Percentiles rank a stretch among this genome's conserved stretches.
These are phyloP conservation scores for Onychostoma macrolepis DNA, from an alignment of 2,113 vertebrate genomes.

Conservation along the genomic window DNA sequence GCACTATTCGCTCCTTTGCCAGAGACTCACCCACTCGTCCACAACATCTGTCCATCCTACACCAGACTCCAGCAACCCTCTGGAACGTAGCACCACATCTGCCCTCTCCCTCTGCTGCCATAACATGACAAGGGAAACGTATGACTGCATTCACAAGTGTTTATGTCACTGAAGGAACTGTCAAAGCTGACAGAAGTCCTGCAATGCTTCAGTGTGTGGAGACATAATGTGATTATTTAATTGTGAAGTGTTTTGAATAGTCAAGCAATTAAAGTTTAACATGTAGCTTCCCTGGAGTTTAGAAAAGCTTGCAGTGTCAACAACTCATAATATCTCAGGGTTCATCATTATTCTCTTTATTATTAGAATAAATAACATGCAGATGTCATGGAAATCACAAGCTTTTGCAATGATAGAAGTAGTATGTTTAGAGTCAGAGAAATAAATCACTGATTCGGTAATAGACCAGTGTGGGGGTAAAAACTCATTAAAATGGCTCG, in stretches of 20 bases:
- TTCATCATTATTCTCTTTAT: conserved; percentile 1
- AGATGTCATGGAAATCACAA: conserved; percentile 51
- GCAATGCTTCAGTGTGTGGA: not conserved
- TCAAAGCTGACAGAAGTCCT: conserved; percentile 29
- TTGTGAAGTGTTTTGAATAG: not conserved
- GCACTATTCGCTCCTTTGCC: conserved; percentile 40
- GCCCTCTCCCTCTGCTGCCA: conserved; percentile 18
- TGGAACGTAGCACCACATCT: not conserved
- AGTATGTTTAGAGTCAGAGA: not conserved
- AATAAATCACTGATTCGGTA: not conserved
- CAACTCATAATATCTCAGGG: conserved; percentile 4
- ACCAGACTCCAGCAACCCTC: conserved; percentile 46
- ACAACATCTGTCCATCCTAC: conserved; percentile 65
- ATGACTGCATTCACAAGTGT: not conserved
- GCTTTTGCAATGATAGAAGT: conserved; percentile 14
- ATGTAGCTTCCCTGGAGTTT: not conserved
- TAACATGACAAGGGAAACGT: not conserved
- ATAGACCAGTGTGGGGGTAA: not conserved
- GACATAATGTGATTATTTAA: not conserved
- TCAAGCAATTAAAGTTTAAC: not conserved
- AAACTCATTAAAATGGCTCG: not conserved
- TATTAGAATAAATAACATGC: conserved; percentile 21
- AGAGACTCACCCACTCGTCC: conserved; percentile 52
- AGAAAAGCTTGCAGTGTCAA: conserved; percentile 11
- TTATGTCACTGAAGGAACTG: not conserved